Percentiles rank a stretch among this genome's conserved stretches.
These are phyloP conservation scores for Nycticebus coucang DNA, from an alignment of 2,113 vertebrate genomes.

Conservation along the genomic window DNA sequence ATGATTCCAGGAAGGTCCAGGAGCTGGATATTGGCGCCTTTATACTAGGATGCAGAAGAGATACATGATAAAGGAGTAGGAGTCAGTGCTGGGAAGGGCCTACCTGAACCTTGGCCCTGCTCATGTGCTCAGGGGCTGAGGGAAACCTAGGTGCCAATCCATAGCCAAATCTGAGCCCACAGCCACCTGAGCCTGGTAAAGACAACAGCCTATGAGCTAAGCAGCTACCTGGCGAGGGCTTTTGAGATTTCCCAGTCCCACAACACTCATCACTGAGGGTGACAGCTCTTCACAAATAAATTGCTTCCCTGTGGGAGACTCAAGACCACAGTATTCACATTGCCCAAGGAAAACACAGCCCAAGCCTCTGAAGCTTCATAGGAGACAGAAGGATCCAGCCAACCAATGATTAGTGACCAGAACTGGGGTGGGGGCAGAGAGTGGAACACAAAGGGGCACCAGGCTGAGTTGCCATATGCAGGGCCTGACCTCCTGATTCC, in stretches of 20 bases:
- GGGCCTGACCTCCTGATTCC: background rate
- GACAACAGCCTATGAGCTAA: background rate
- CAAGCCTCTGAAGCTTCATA: background rate
- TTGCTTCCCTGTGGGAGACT: rapidly evolving
- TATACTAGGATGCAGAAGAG: conserved; percentile 89
- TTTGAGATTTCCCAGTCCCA: background rate
- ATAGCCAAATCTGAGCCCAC: background rate
- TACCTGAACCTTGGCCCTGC: background rate
- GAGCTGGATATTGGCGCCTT: conserved; percentile 99
- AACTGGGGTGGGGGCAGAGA: background rate
- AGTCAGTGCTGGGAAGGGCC: background rate
- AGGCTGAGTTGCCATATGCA: background rate
- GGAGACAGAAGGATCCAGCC: background rate
- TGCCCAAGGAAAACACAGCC: background rate
- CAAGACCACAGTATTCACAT: background rate
- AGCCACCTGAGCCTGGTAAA: too few species aligned
- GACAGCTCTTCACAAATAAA: background rate
- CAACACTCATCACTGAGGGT: rapidly evolving
- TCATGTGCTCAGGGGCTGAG: too few species aligned
- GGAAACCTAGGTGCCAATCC: background rate
- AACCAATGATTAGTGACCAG: background rate
- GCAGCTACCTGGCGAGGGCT: background rate
- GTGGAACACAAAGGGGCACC: background rate
- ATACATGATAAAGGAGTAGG: background rate
- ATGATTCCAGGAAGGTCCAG: conserved; percentile 99